A percentile compares a stretch with the other conserved stretches of the same genome.
Conservation (phyloP, 1,140 invertebrate genomes). For the Psilanteris sp. region DNA sequence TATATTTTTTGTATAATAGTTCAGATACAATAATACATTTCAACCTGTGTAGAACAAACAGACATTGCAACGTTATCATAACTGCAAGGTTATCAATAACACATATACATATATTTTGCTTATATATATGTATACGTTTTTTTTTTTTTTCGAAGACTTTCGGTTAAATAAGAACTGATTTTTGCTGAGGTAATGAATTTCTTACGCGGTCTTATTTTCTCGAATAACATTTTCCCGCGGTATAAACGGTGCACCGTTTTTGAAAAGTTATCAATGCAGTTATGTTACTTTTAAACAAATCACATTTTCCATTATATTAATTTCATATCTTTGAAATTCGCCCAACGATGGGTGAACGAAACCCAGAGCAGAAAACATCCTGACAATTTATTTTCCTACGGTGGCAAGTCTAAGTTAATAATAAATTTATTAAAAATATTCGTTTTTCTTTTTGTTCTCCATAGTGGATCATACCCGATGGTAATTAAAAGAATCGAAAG, state of each 20-base stretch:
- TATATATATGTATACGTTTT: slow-evolving; percentile 69
- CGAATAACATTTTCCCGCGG: slow-evolving; percentile 51
- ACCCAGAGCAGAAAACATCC: no score
- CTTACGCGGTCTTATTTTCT: no score
- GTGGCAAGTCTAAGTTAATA: no score
- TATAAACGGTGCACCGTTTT: no score
- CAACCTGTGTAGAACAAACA: slow-evolving; percentile 75
- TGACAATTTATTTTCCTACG: no score
- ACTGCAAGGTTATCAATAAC: slow-evolving; percentile 73
- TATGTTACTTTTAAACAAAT: slow-evolving; percentile 8
- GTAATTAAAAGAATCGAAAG: no score
- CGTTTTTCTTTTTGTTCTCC: no score
- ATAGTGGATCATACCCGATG: no score
- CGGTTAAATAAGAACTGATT: slow-evolving; percentile 70
- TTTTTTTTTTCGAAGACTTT: slow-evolving; percentile 73
- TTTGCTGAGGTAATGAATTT: slow-evolving; percentile 67
- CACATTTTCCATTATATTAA: background rate
- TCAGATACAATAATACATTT: slow-evolving; percentile 76
- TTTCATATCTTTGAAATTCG: no score
- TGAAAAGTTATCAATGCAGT: slow-evolving; percentile 39
- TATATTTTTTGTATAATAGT: slow-evolving; percentile 72
- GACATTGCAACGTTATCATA: slow-evolving; percentile 74
- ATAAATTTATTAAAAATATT: no score
- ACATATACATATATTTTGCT: slow-evolving; percentile 68
- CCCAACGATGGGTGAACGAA: no score